These are phyloP conservation scores for Dicrurus megarhynchus DNA, from an alignment of 2,113 vertebrate genomes.

Conservation along the genomic window DNA sequence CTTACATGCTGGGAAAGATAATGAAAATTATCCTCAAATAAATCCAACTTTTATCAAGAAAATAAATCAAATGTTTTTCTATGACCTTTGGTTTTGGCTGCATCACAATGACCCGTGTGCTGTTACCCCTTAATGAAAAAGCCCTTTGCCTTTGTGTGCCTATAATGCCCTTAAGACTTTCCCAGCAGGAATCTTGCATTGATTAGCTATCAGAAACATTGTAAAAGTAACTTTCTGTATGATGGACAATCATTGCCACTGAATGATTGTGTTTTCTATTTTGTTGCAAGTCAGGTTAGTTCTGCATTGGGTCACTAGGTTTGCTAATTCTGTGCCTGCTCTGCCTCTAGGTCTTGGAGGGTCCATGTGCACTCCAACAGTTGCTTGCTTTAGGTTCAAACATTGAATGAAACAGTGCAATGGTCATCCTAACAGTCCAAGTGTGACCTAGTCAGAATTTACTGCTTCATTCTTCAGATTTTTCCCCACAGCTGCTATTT, in stretches of 20 bases:
- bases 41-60: not conserved
- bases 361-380: not conserved
- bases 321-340: not conserved
- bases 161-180: not conserved
- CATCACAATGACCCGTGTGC: rapidly evolving
- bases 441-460: not conserved
- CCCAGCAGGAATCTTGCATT: not conserved
- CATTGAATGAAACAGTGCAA: not conserved
- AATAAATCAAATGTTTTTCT: not conserved
- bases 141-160: not conserved
- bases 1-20: not conserved
- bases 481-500: not conserved
- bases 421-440: not conserved
- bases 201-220: not conserved
- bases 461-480: not conserved
- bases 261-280: not conserved
- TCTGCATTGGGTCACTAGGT: not conserved
- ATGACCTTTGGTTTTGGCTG: not conserved
- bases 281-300: not conserved
- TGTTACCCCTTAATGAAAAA: not conserved
- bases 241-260: not conserved
- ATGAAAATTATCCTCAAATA: not conserved
- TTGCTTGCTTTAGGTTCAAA: not conserved
- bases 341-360: not conserved
- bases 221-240: not conserved